Base-by-base conservation (phyloP, 37 sponge, comb jelly and placozoan genomes). In the Mnemiopsis leidyi region DNA sequence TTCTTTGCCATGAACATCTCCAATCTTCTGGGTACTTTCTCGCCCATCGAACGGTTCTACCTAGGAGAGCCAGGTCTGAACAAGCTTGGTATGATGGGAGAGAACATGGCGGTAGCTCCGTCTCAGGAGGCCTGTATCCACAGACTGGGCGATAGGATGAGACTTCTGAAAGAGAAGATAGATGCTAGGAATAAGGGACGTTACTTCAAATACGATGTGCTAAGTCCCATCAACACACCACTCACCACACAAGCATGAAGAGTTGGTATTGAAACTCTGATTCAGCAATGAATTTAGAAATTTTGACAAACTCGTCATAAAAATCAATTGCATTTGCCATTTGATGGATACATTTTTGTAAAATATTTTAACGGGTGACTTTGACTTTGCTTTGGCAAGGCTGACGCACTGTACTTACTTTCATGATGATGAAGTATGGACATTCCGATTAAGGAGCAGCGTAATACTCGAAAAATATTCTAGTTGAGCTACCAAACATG, bases 81-180 rank as follows among this genome's bases (percentile, higher is more conserved):
- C 23, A 3, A 30, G 73, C 73, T 29, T 25, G 73, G 73, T 5
- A 71, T 71, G 23, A 18, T 71, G 25, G 73, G 73, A 30, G 73
- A 71, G 73, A 71, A 71, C 73, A 71, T 71, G 73, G 73, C 73
- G 7, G 73, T 71, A 3, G 73, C 73, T n/a, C 73, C 73, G 5
- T 25, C 7, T 23, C 73, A 71, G 73, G 73, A 29, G 73, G 73
- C 23, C 3, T 71, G 73, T 30, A 29, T 71, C 29, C 73, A 23
- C 21, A 71, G 73, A 30, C 16, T 71, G 73, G 26, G 29, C 29
- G 73, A 18, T 25, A 71, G 73, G 7, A 25, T 71, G 73, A 7
- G 73, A 3, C 29, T 5, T 3, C 26, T 71, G 73, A 71, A 18
- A 30, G 26, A 23, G 73, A 71, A 18, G 73, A 71, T 71, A 71